A percentile compares a stretch with the other conserved stretches of the same genome.
Conservation (phyloP, 2,113 vertebrate genomes). For the Pachyramphus minor region DNA sequence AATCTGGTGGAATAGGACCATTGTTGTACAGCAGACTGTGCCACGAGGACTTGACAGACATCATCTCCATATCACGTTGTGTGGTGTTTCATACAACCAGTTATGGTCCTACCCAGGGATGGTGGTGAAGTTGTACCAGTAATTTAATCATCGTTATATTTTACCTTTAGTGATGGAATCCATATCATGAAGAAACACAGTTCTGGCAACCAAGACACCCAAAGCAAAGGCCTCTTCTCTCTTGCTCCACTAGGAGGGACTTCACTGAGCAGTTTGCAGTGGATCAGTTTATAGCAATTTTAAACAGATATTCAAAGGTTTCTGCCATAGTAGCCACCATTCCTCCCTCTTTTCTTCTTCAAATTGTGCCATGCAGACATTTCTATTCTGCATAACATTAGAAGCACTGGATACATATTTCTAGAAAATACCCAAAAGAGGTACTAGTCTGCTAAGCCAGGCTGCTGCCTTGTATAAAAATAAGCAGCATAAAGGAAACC, state of each 20-base stretch:
- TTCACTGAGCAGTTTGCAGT: not conserved
- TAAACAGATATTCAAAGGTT: not conserved
- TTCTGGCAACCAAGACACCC: not conserved
- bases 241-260: not conserved
- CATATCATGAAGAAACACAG: not conserved
- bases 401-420: not conserved
- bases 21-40: not conserved
- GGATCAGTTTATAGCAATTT: not conserved
- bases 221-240: not conserved
- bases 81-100: not conserved
- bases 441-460: not conserved
- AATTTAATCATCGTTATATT: not conserved
- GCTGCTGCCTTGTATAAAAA: not conserved
- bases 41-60: not conserved
- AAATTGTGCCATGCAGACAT: not conserved
- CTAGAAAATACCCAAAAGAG: not conserved
- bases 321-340: not conserved
- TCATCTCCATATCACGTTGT: not conserved
- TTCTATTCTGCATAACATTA: not conserved
- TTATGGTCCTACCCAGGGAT: not conserved
- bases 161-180: not conserved
- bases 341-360: not conserved
- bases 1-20: not conserved
- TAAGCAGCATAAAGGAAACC: not conserved
- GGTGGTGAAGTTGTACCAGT: not conserved